Evolutionary conservation across 2,797 vertebrate species (phyloP), one percentile per base, ranked within the genome.

Genomic region (Erithacus rubecula): DNA sequence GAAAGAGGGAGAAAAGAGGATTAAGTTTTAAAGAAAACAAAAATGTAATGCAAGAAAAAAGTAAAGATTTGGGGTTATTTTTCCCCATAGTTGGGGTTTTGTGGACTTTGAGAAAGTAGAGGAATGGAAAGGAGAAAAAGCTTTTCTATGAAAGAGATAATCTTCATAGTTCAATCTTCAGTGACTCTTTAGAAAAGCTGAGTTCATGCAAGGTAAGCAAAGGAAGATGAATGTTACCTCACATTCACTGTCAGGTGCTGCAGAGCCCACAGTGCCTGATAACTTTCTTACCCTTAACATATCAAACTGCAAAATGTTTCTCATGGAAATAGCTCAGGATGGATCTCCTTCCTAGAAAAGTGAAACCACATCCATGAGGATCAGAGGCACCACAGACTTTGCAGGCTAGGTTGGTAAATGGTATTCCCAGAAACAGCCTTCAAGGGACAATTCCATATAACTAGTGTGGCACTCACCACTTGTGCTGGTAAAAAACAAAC

Each of bases 341-440:
- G 10, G 3, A 18, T 79, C 8, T 37, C 27, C 41, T 52, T 21
- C 39, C 39, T 26, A 53, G 49, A 77, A 67, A 39, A 24, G 41
- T 21, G 34, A 37, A 44, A 32, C 14, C 30, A 13, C 22, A 36
- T 39, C 0, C 0, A 5, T 74, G 51, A 26, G 20, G 43, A 56
- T 32, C 27, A 74, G 65, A 69, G 32, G 36, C 70, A 30, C 5
- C 37, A 21, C 17, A 44, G 60, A 26, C 29, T 49, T 55, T 59
- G 26, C 41, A 60, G 56, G n/a, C 7, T 69, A 26, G 4, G 46
- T 65, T 65, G 23, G 27, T 9, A 63, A 55, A 55, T 29, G 32
- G 14, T 24, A 5, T 5, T 59, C 26, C 41, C 43, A 83, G 55
- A 17, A 82, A 2, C 6, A 64, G 15, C 52, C 23, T 37, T 70